phyloP scores from a whole-genome alignment of 2,797 vertebrate species.

The Acipenser oxyrinchus region DNA sequence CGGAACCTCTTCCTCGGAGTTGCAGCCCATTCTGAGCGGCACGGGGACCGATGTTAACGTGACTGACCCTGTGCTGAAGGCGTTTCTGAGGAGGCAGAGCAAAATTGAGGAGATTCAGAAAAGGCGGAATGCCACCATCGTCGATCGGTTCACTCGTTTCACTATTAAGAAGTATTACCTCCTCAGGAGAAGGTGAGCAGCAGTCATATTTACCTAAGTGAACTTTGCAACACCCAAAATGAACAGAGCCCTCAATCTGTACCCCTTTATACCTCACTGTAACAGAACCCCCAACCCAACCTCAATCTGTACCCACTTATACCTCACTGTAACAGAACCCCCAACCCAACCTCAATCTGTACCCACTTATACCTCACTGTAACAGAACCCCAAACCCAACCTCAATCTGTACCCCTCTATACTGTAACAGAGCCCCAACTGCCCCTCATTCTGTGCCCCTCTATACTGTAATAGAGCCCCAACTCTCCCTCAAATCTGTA shows the following conservation, averaged over 20 bases:
- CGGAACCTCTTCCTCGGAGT: constrained; percentile 74
- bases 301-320: too few relatives aligned
- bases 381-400: too few relatives aligned
- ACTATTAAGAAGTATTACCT: constrained; percentile 71
- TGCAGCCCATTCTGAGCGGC: constrained; percentile 70
- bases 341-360: too few relatives aligned
- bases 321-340: too few relatives aligned
- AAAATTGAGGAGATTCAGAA: constrained; percentile 69
- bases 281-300: too few relatives aligned
- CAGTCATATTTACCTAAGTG: background rate
- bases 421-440: too few relatives aligned
- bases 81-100: constrained; percentile 74
- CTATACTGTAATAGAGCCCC: too few relatives aligned
- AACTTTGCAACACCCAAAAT: background rate
- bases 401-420: too few relatives aligned
- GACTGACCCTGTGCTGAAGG: constrained; percentile 68
- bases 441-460: too few relatives aligned
- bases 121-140: constrained; percentile 52
- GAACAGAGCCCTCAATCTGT: background rate
- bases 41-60: constrained; percentile 46
- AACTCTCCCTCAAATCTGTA: too few relatives aligned
- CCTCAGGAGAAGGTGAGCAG: constrained; percentile 74
- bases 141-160: constrained; percentile 66
- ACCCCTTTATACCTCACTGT: too few relatives aligned
- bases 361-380: too few relatives aligned